Evolutionary conservation across 2,888 invertebrate genomes (phyloP), one percentile per base, ranked within the genome.

Genomic region (Drosophila yooni): DNA sequence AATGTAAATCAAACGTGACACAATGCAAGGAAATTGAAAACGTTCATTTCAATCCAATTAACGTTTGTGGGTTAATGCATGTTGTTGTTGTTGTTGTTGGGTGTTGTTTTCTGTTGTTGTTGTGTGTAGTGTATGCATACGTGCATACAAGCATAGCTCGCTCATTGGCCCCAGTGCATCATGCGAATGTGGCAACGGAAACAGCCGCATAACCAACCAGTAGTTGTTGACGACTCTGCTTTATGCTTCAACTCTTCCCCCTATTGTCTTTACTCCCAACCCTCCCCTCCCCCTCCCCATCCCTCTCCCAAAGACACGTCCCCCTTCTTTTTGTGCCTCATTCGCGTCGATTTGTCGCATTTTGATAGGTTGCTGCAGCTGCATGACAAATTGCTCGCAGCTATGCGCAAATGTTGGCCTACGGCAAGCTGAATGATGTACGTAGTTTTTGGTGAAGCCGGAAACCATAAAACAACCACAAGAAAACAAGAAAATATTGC

Each of bases 21-120:
- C 79, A 89, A 80, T 85, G 87, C 77, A 70, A 82, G 84, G 83
- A 89, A 90, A 81, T 83, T 82, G 81, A 87, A 82, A 82, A 82
- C 88, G 85, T 79, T 82, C 88, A 88, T 88, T 85, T 79, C 79
- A 92, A 92, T 92, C 92, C 92, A 92, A 92, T 92, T 92, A 92
- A 91, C 85, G 89, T 92, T 88, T 91, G 86, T 90, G 90, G 92
- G 92, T 92, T 92, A 92, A 92, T 91, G 91, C 89, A 91, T 82
- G 76, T 61, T 33, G 58, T 61, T 65, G 77, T 53, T 52, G 7
- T 8, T 38, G 38, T 38, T 38, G 36, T 38, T 18, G 21, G 33
- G 2, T 33, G 10, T 33, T 33, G 5, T 33, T 33, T 8, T 18
- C 18, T 43, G 6, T 2, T 21, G 13, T 3, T 43, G 21, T 11